A percentile compares a stretch with the other conserved stretches of the same genome.
phyloP scores from a whole-genome alignment of 1,140 invertebrate species.

The Olivierus martensii region DNA sequence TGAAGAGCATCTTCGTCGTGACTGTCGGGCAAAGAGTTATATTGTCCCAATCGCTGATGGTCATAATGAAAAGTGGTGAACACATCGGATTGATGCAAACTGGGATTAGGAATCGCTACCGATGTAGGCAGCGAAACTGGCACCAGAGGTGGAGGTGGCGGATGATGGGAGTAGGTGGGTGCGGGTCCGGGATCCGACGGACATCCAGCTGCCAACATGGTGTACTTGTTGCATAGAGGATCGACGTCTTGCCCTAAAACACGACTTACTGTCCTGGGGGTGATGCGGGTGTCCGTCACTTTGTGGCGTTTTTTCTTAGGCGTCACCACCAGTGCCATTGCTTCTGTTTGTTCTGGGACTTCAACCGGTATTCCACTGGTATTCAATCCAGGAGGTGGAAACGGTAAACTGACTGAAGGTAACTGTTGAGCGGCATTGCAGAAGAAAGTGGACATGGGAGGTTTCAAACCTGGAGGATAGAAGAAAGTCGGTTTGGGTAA shows the following conservation, averaged over 20 bases:
- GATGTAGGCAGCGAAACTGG: conserved; percentile 77
- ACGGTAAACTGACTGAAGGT: conserved; percentile 5
- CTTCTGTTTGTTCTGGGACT: conserved; percentile 77
- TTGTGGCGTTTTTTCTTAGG: conserved; percentile 93
- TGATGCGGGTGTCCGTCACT: conserved; percentile 88
- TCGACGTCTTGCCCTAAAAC: conserved; percentile 22
- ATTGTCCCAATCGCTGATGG: conserved; percentile 30
- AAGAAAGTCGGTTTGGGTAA: conserved; percentile 8
- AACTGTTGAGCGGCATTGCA: conserved; percentile 39
- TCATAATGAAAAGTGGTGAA: conserved; percentile 33
- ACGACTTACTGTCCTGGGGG: conserved; percentile 37
- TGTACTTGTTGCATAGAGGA: conserved; percentile 13
- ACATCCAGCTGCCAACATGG: conserved; percentile 17
- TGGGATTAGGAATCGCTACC: conserved; percentile 90
- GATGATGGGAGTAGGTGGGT: conserved; percentile 3
- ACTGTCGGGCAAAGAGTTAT: conserved; percentile 27
- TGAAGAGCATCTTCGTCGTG: conserved; percentile 14
- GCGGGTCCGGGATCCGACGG: conserved; percentile 39
- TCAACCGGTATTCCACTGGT: not conserved
- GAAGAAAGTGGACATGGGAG: conserved; percentile 7
- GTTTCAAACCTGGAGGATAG: conserved; percentile 4
- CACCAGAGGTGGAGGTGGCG: conserved; percentile 55
- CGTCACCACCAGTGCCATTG: conserved; percentile 79
- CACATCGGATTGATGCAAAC: conserved; percentile 84
- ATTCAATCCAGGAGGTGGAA: not conserved